Evolutionary conservation across 2,888 invertebrate genomes (phyloP).

Genomic region (Limnephilus lunatus): DNA sequence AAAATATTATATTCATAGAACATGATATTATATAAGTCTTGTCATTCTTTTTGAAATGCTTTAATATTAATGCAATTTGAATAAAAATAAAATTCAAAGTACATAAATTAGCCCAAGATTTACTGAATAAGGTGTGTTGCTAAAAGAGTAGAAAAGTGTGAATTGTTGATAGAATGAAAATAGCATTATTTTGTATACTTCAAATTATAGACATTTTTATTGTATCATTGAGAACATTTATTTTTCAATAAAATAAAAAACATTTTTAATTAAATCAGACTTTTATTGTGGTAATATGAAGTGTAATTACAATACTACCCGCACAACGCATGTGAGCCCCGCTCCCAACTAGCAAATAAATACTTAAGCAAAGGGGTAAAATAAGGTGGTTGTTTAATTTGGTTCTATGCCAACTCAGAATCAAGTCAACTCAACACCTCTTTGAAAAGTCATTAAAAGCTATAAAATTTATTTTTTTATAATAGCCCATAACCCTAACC

Average conservation of each 20-base stretch:
- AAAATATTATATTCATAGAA: not conserved
- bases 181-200: slow-evolving; percentile 38
- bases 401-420: too few relatives aligned
- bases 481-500: too few relatives aligned
- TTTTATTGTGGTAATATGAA: not conserved
- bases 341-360: too few relatives aligned
- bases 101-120: not conserved
- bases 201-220: slow-evolving; percentile 34
- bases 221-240: slow-evolving; percentile 38
- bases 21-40: not conserved
- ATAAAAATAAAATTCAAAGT: not conserved
- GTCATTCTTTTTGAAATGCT: not conserved
- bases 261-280: slow-evolving; percentile 25
- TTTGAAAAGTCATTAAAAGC: too few relatives aligned
- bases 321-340: too few relatives aligned
- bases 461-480: too few relatives aligned
- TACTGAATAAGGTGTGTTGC: not conserved
- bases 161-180: slow-evolving; percentile 7
- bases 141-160: not conserved
- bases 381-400: too few relatives aligned
- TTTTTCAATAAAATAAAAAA: slow-evolving; percentile 35
- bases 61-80: not conserved
- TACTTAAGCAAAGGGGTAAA: too few relatives aligned
- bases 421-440: too few relatives aligned
- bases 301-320: not conserved